Evolutionary conservation across 1,140 invertebrate species (phyloP).

Genomic region (Bombus cullumanus): DNA sequence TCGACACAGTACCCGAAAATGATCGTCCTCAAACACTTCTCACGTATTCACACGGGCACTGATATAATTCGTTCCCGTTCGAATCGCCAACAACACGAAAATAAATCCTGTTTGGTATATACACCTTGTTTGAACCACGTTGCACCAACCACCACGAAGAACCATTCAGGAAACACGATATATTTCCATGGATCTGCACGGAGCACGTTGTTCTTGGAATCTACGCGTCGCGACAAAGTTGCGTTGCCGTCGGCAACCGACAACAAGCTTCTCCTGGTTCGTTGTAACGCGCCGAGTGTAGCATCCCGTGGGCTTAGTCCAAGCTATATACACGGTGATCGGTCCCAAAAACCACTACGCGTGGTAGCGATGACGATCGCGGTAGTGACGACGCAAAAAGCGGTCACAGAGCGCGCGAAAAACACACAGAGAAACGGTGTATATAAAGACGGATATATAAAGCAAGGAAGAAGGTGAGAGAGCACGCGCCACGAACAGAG

Average conservation of each 20-base stretch:
- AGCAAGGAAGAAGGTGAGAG: slow-evolving; percentile 17
- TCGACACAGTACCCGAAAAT: background rate
- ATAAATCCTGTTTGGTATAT: slow-evolving; percentile 26
- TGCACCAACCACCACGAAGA: background rate
- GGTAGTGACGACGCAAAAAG: background rate
- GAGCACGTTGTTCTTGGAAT: background rate
- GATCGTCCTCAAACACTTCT: background rate
- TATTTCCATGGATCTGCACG: background rate
- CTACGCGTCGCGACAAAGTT: slow-evolving; percentile 1
- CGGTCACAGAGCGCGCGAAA: background rate
- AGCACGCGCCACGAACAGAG: slow-evolving; percentile 29
- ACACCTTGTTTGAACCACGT: background rate
- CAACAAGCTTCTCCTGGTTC: background rate
- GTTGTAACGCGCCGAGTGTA: no score
- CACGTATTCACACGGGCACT: slow-evolving; percentile 42
- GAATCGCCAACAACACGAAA: slow-evolving; percentile 22
- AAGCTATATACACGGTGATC: background rate
- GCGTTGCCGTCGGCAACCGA: slow-evolving; percentile 46
- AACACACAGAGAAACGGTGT: no score
- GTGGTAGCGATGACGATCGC: background rate
- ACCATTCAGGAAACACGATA: slow-evolving; percentile 8
- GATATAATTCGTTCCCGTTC: slow-evolving; percentile 59
- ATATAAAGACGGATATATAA: background rate
- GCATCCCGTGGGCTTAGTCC: slow-evolving; percentile 11
- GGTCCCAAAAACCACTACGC: background rate